These are phyloP conservation scores for Fukomys damarensis DNA, from an alignment of 2,113 vertebrate species.

Conservation along the genomic window DNA sequence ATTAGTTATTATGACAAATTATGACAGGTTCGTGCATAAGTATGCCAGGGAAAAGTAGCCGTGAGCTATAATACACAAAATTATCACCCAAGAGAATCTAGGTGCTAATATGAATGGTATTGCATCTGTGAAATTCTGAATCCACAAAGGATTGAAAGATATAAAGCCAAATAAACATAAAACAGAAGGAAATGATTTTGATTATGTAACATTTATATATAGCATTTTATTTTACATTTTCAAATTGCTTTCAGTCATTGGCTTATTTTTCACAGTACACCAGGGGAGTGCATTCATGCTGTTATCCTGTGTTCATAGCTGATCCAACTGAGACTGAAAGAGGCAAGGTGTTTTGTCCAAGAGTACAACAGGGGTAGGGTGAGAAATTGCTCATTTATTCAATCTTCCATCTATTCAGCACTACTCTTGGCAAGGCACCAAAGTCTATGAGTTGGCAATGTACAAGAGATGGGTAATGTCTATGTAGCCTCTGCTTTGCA, in stretches of 20 bases:
- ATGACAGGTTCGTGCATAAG: constrained; percentile 71
- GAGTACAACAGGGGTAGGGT: constrained; percentile 50
- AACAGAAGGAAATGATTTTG: constrained; percentile 78
- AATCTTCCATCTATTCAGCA: constrained; percentile 67
- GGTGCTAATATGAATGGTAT: constrained; percentile 75
- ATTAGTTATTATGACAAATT: constrained; percentile 77
- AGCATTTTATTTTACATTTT: constrained; percentile 79
- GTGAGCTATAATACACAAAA: constrained; percentile 70
- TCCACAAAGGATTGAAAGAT: constrained; percentile 74
- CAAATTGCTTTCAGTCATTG: constrained; percentile 78
- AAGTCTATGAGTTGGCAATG: not conserved
- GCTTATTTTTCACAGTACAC: constrained; percentile 74
- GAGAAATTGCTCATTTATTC: constrained; percentile 64
- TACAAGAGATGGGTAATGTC: not conserved
- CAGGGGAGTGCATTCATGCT: constrained; percentile 61
- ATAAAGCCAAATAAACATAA: constrained; percentile 80
- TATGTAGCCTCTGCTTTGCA: not conserved
- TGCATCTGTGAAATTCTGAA: constrained; percentile 78
- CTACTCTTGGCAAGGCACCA: constrained; percentile 45
- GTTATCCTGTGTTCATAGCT: constrained; percentile 74
- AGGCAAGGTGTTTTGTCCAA: constrained; percentile 72
- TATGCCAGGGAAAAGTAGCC: constrained; percentile 71
- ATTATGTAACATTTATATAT: constrained; percentile 80
- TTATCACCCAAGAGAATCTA: constrained; percentile 78
- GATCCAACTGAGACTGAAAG: constrained; percentile 62